phyloP scores from a whole-genome alignment of 2,888 invertebrate species.

The Orthosia gracilis region DNA sequence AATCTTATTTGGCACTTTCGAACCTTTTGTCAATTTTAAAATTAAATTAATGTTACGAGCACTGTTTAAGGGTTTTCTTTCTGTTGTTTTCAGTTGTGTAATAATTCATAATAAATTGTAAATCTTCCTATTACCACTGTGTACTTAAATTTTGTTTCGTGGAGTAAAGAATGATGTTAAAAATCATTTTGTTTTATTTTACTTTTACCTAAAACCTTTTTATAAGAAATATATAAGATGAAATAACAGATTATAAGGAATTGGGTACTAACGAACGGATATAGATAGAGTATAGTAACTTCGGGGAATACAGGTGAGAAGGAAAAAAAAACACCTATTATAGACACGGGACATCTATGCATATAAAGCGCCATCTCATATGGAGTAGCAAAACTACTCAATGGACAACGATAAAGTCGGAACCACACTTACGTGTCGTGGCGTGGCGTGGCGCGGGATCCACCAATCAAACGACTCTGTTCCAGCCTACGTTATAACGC shows the following conservation, averaged over 20 bases:
- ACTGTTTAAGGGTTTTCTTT: constrained; percentile 23
- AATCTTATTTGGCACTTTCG: constrained; percentile 14
- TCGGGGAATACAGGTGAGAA: no score
- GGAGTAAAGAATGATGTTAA: constrained; percentile 82
- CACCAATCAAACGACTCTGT: no score
- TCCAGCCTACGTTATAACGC: no score
- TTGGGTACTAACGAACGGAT: no score
- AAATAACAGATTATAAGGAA: no score
- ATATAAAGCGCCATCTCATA: constrained; percentile 35
- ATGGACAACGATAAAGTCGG: no score
- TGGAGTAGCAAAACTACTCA: constrained; percentile 31
- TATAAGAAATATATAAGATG: no score
- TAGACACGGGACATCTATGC: no score
- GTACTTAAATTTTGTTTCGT: constrained; percentile 78
- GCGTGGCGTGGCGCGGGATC: no score
- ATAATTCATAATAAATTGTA: constrained; percentile 39
- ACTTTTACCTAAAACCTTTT: not conserved
- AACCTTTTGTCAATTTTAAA: constrained; percentile 20
- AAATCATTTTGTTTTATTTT: constrained; percentile 65
- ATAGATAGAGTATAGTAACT: no score
- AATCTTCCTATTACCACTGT: constrained; percentile 65
- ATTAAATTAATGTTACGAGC: constrained; percentile 22
- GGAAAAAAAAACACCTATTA: not conserved
- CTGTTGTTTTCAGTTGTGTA: constrained; percentile 35
- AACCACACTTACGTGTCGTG: no score